Evolutionary conservation across 2,113 vertebrate species (phyloP).

Genomic region (Datnioides undecimradiatus): DNA sequence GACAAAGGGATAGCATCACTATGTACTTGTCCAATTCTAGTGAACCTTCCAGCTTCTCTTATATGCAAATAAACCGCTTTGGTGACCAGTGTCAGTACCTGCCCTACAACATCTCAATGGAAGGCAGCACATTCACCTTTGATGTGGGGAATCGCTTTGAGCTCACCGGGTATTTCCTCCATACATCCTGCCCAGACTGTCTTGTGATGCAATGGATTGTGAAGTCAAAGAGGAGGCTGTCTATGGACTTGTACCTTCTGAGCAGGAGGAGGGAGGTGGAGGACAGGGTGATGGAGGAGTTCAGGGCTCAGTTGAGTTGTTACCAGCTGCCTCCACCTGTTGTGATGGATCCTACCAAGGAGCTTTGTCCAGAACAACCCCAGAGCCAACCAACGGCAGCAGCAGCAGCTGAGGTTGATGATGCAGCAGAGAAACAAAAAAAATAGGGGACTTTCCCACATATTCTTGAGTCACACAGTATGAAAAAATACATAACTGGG

Average conservation of each 20-base stretch:
- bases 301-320: conserved; percentile 62
- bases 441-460: not conserved
- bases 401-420: conserved; percentile 1
- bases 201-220: conserved; percentile 63
- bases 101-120: conserved; percentile 44
- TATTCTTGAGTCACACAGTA: not conserved
- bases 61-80: conserved; percentile 67
- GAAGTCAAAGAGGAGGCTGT: conserved; percentile 28
- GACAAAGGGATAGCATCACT: conserved; percentile 62
- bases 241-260: conserved; percentile 62
- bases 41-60: conserved; percentile 14
- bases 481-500: not conserved
- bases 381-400: conserved; percentile 8
- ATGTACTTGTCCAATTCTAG: conserved; percentile 57
- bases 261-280: conserved; percentile 61
- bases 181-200: conserved; percentile 66
- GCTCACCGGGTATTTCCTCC: conserved; percentile 29
- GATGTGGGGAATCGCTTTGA: conserved; percentile 47
- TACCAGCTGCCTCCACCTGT: conserved; percentile 44
- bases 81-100: conserved; percentile 54
- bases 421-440: not conserved
- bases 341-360: conserved; percentile 52
- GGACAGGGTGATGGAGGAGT: conserved; percentile 61
- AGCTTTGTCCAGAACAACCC: conserved; percentile 55
- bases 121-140: conserved; percentile 48